phyloP scores from a whole-genome alignment of 2,797 vertebrate species.

The Ciconia nigra region DNA sequence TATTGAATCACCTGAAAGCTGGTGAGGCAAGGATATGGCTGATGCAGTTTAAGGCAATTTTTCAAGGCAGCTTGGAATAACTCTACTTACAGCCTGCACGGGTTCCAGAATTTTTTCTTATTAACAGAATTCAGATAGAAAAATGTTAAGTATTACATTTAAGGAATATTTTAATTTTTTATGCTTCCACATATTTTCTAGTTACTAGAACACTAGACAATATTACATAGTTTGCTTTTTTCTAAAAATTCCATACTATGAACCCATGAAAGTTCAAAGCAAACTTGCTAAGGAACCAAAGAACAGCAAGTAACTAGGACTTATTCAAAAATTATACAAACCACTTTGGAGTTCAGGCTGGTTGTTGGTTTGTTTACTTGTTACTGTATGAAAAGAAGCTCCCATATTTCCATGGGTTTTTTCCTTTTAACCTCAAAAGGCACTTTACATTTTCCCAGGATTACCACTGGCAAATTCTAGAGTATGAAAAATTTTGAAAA shows the following conservation, averaged over 20 bases:
- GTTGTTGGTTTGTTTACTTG: neutral
- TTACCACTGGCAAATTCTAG: neutral
- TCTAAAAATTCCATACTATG: neutral
- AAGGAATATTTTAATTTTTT: neutral
- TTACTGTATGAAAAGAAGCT: neutral
- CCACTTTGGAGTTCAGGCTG: neutral
- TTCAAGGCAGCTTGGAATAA: neutral
- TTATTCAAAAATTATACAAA: neutral
- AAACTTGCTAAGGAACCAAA: neutral
- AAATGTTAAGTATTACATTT: neutral
- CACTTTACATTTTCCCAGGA: neutral
- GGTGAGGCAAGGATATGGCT: neutral
- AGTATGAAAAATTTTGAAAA: neutral
- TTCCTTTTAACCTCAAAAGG: neutral
- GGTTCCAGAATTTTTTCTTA: neutral
- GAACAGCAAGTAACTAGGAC: neutral
- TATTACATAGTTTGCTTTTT: neutral
- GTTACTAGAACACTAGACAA: neutral
- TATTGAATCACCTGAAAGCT: neutral
- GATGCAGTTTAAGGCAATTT: neutral
- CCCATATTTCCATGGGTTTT: neutral
- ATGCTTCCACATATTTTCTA: neutral
- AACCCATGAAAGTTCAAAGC: neutral
- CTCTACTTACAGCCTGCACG: neutral
- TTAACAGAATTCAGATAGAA: neutral